A percentile compares a stretch with the other conserved stretches of the same genome.
phyloP scores from a whole-genome alignment of 2,797 vertebrate species.

The Pyrocephalus nanus region DNA sequence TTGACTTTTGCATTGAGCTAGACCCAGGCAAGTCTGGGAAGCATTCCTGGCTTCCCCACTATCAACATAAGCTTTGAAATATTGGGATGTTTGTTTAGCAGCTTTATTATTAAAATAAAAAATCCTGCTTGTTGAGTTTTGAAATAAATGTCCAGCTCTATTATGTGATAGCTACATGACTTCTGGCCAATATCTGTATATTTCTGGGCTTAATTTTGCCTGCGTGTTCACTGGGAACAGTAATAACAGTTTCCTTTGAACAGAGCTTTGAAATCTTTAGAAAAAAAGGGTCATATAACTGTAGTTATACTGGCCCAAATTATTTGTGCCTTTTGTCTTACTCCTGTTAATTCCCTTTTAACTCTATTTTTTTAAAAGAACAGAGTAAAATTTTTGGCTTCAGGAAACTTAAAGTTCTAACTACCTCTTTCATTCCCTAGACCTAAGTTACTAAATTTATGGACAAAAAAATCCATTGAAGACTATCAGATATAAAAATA shows the following conservation, averaged over 20 bases:
- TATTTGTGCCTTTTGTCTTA: not conserved
- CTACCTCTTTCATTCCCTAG: not conserved
- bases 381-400: not conserved
- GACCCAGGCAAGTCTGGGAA: not conserved
- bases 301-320: not conserved
- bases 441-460: not conserved
- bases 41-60: not conserved
- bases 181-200: not conserved
- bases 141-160: not conserved
- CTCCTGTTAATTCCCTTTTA: not conserved
- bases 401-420: not conserved
- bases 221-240: not conserved
- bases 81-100: not conserved
- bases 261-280: not conserved
- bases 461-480: not conserved
- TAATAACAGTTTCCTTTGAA: not conserved
- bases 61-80: not conserved
- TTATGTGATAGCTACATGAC: not conserved
- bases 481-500: not conserved
- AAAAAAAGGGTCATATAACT: not conserved
- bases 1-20: not conserved
- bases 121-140: not conserved
- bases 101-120: not conserved
- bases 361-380: not conserved
- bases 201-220: constrained; percentile 2